These are phyloP conservation scores for Tiliqua scincoides DNA, from an alignment of 2,113 vertebrate genomes.

Conservation along the genomic window DNA sequence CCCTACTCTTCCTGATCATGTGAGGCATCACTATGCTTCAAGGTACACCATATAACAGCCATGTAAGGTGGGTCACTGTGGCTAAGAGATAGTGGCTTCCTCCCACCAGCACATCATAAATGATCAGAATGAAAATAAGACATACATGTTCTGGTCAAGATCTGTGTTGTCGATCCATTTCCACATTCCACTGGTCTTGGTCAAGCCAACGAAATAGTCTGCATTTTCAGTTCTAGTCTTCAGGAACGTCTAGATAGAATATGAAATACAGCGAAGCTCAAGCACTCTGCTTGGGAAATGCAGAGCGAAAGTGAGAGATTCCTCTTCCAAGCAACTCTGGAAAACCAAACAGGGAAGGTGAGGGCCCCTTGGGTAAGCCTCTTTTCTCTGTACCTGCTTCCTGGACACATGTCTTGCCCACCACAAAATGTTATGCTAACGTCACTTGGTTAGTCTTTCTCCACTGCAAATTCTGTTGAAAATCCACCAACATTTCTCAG, in stretches of 20 bases:
- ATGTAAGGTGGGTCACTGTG: neutral
- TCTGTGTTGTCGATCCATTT: constrained; percentile 4
- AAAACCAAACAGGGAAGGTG: neutral
- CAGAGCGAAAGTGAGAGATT: neutral
- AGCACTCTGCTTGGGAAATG: neutral
- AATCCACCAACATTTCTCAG: neutral
- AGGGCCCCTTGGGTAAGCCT: neutral
- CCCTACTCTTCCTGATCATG: neutral
- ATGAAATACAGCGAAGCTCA: neutral
- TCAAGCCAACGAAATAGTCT: constrained; percentile 2
- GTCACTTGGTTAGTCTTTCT: neutral
- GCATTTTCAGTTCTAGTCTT: neutral
- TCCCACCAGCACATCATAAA: neutral
- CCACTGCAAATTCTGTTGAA: neutral
- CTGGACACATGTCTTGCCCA: neutral
- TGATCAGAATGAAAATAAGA: neutral
- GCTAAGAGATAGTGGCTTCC: no score
- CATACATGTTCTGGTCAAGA: neutral
- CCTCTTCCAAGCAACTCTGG: neutral
- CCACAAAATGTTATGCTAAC: neutral
- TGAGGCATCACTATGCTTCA: neutral
- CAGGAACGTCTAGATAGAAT: constrained; percentile 1
- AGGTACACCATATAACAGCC: neutral
- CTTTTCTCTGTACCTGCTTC: neutral
- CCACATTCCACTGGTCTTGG: neutral